Evolutionary conservation across 2,797 vertebrate species (phyloP).

Genomic region (Microctenopoma lineatum): DNA sequence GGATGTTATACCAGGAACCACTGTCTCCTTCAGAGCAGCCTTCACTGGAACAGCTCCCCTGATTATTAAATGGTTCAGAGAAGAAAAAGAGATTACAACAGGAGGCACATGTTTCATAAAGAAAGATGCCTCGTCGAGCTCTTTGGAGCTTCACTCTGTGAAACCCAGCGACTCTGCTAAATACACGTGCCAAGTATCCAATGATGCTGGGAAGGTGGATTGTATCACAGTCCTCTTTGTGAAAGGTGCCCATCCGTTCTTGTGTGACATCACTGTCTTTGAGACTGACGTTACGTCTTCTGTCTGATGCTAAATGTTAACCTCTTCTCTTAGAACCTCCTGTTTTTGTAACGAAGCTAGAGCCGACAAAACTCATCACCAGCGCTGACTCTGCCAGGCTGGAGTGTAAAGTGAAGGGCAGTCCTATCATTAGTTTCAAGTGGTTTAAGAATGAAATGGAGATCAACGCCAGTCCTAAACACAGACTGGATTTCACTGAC

Average conservation of each 20-base stretch:
- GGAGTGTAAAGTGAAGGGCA: conserved; percentile 91
- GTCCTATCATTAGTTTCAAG: conserved; percentile 90
- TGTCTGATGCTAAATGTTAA: conserved; percentile 55
- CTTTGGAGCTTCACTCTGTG: conserved; percentile 92
- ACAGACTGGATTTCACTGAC: conserved; percentile 82
- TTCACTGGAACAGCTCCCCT: conserved; percentile 94
- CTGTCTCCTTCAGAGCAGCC: conserved; percentile 87
- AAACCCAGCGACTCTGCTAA: conserved; percentile 90
- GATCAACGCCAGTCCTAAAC: conserved; percentile 86
- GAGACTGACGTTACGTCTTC: conserved; percentile 58
- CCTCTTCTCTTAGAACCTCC: conserved; percentile 87
- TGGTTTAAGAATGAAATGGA: conserved; percentile 95
- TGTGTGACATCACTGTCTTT: conserved; percentile 2
- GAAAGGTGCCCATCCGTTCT: conserved; percentile 88
- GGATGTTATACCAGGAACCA: conserved; percentile 90
- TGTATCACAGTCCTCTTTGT: conserved; percentile 92
- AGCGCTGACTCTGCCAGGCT: conserved; percentile 85
- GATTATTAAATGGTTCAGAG: conserved; percentile 93
- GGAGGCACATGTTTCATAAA: conserved; percentile 93
- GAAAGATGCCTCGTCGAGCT: conserved; percentile 91
- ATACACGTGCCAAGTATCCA: conserved; percentile 94
- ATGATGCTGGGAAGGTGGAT: conserved; percentile 91
- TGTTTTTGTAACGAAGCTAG: conserved; percentile 90
- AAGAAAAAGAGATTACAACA: conserved; percentile 88
- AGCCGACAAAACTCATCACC: conserved; percentile 87